Evolutionary conservation across 2,797 vertebrate genomes (phyloP).

Genomic region (Leptatherina wallacei): DNA sequence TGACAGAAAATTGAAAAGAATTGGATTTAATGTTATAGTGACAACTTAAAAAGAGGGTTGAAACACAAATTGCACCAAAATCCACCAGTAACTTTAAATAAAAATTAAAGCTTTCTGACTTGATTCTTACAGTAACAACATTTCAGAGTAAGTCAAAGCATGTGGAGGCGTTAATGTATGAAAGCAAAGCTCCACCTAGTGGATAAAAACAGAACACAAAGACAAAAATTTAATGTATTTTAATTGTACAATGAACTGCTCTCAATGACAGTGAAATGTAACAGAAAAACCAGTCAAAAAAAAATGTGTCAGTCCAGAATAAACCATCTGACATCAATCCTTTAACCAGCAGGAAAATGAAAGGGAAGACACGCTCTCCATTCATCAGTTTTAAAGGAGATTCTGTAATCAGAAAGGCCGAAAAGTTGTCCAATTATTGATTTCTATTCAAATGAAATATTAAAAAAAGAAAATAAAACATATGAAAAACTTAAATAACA

Average conservation of each 20-base stretch:
- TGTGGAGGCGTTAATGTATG: not conserved
- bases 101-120: not conserved
- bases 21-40: not conserved
- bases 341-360: conserved; percentile 2
- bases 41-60: not conserved
- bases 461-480: not conserved
- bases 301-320: conserved; percentile 2
- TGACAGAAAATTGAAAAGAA: conserved; percentile 3
- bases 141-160: not conserved
- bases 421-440: not conserved
- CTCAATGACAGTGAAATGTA: conserved; percentile 4
- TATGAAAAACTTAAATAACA: not conserved
- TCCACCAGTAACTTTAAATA: not conserved
- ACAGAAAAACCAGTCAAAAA: conserved; percentile 8
- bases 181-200: conserved; percentile 62
- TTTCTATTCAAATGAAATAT: not conserved
- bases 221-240: not conserved
- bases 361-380: not conserved
- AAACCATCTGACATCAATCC: conserved; percentile 15
- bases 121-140: not conserved
- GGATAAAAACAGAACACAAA: conserved; percentile 21
- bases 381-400: not conserved
- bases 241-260: conserved; percentile 31
- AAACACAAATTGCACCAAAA: not conserved
- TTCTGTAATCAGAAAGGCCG: not conserved